A percentile compares a stretch with the other conserved stretches of the same genome.
phyloP scores from a whole-genome alignment of 2,888 invertebrate species.

The Drosophila anomalipes region DNA sequence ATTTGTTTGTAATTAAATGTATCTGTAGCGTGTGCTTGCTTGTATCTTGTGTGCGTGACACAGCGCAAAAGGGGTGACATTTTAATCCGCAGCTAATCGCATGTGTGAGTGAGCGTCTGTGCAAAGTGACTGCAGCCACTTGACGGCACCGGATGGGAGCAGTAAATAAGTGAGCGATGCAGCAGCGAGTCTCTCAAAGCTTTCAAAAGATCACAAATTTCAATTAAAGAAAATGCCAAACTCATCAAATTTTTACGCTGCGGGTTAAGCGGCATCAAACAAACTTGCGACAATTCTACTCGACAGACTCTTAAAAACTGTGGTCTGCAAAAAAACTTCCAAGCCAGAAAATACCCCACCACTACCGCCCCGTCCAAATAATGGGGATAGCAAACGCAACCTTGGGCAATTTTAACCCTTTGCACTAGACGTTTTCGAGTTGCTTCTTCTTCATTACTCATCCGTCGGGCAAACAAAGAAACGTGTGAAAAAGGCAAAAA shows the following conservation, averaged over 20 bases:
- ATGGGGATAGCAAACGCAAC: constrained; percentile 14
- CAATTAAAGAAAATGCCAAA: constrained; percentile 81
- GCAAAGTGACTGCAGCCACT: constrained; percentile 71
- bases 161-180: constrained; percentile 15
- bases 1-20: constrained; percentile 82
- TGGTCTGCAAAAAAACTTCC: constrained; percentile 53
- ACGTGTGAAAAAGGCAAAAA: constrained; percentile 77
- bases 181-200: constrained; percentile 75
- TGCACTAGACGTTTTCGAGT: constrained; percentile 44
- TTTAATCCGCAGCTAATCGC: constrained; percentile 84
- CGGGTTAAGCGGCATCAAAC: constrained; percentile 71
- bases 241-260: constrained; percentile 80
- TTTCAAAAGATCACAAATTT: constrained; percentile 83
- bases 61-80: constrained; percentile 81
- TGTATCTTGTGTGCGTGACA: constrained; percentile 59
- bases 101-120: constrained; percentile 64
- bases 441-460: constrained; percentile 5
- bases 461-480: constrained; percentile 60
- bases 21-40: constrained; percentile 54
- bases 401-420: constrained; percentile 58
- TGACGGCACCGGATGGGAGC: constrained; percentile 51
- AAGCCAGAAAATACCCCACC: background rate
- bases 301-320: constrained; percentile 59
- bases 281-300: constrained; percentile 57
- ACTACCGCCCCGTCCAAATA: background rate